A percentile compares a stretch with the other conserved stretches of the same genome.
Evolutionary conservation across 2,888 invertebrate genomes (phyloP).

Genomic region (Caenorhabditis sp.): DNA sequence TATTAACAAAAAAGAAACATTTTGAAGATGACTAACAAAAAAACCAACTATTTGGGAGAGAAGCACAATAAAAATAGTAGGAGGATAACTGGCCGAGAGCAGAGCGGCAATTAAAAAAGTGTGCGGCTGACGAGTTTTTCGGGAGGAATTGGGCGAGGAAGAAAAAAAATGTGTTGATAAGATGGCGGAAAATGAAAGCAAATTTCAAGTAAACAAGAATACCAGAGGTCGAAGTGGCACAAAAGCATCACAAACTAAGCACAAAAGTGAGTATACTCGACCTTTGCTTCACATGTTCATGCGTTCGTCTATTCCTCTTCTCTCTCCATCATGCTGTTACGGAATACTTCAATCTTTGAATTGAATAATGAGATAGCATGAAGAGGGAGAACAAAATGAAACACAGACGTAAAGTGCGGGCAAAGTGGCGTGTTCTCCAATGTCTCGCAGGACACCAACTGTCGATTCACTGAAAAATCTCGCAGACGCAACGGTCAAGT

Average conservation of each 20-base stretch:
- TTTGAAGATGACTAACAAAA: not conserved
- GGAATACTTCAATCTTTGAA: slow-evolving; percentile 47
- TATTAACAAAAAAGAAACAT: no score
- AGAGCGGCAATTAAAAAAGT: not conserved
- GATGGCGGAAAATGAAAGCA: slow-evolving; percentile 23
- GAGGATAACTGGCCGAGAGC: not conserved
- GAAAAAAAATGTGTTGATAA: slow-evolving; percentile 5
- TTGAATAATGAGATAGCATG: slow-evolving; percentile 49
- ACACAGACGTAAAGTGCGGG: slow-evolving; percentile 14
- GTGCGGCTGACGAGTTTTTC: slow-evolving; percentile 9
- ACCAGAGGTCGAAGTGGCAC: not conserved
- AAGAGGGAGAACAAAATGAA: slow-evolving; percentile 13
- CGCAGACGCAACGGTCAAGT: not conserved
- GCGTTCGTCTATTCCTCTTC: slow-evolving; percentile 8
- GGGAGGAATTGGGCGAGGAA: slow-evolving; percentile 2
- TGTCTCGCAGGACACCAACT: slow-evolving; percentile 20
- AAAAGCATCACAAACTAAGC: slow-evolving; percentile 16
- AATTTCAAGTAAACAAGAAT: slow-evolving; percentile 17
- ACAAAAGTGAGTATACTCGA: slow-evolving; percentile 20
- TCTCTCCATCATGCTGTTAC: not conserved
- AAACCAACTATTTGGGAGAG: not conserved
- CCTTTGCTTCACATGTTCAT: slow-evolving; percentile 27
- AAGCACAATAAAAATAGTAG: not conserved
- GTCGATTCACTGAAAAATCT: not conserved
- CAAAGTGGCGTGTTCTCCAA: slow-evolving; percentile 15